Base-by-base conservation (phyloP, 1,140 invertebrate species). In the Schlechtendalia chinensis region DNA sequence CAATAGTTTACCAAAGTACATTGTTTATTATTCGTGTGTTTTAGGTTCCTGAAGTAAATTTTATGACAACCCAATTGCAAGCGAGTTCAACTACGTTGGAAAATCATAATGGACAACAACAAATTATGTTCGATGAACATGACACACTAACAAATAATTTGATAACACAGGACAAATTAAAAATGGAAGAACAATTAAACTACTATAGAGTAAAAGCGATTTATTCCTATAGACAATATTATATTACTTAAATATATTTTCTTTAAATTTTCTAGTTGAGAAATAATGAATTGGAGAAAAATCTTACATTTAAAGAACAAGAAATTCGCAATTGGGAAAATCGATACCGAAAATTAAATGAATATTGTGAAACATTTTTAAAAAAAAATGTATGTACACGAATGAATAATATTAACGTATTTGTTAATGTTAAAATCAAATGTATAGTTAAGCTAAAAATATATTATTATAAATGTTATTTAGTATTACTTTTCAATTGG, bases 161-260 rank as follows among this genome's bases (percentile, higher is more conserved):
- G 5, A 16, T 45, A 58, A 56, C 0, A 45, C 56, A 39, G 12
- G 32, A 77, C 39, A 59, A 77, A 77, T 24, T 59, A 50, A 77
- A 77, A 39, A 17, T 58, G 16, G 32, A 77, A 77, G 72, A 59
- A 45, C 54, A 56, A 59, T 77, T 77, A 77, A 77, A 59, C 14
- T 77, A 59, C n/a, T 77, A 77, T 77, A 77, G 59, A 59, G 72
- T 77, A 29, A 71, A 71, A 29, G 24, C 16, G 19, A 72, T 16
- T 32, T 29, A 0, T n/a, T 29, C 19, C 29, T 27, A 47, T 69
- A 24, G 14, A 27, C 32, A 3, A 3, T 39, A 39, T 4, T 39
- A 39, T 39, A 32, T 27, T 32, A 11, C 29, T 5, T 72, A 17
- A 54, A 39, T 39, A 32, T 10, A 56, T 1, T 39, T 39, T 0